Evolutionary conservation across 1,140 invertebrate genomes (phyloP).

Genomic region (Macrosteles quadrilineatus): DNA sequence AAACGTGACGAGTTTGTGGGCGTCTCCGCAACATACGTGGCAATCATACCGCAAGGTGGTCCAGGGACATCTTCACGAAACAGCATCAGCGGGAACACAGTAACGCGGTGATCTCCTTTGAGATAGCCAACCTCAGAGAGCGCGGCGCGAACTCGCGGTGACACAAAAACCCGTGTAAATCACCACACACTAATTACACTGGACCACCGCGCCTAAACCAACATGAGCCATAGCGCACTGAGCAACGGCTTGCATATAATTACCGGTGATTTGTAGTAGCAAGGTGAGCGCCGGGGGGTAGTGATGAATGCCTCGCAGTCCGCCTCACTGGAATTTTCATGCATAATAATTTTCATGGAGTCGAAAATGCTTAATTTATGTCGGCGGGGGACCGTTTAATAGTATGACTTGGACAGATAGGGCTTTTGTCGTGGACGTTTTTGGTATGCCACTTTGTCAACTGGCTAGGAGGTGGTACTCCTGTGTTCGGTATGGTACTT

Average conservation of each 20-base stretch:
- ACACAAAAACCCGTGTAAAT: too few relatives aligned
- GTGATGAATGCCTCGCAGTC: background rate
- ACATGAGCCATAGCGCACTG: too few relatives aligned
- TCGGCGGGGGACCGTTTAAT: slow-evolving; percentile 15
- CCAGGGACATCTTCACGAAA: too few relatives aligned
- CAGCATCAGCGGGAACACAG: too few relatives aligned
- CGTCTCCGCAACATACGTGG: too few relatives aligned
- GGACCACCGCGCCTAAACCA: too few relatives aligned
- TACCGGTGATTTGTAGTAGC: slow-evolving; percentile 20
- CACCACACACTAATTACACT: too few relatives aligned
- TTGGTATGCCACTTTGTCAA: background rate
- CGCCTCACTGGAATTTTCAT: slow-evolving; percentile 16
- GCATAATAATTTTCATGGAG: slow-evolving; percentile 23
- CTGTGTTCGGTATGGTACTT: too few relatives aligned
- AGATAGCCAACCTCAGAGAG: too few relatives aligned
- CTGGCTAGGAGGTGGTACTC: background rate
- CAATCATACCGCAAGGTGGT: too few relatives aligned
- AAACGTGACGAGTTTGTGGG: background rate
- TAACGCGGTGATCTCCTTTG: too few relatives aligned
- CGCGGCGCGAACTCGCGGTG: too few relatives aligned
- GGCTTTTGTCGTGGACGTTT: background rate
- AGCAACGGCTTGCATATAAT: slow-evolving; percentile 13
- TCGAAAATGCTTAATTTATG: slow-evolving; percentile 26
- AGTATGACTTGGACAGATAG: slow-evolving; percentile 19
- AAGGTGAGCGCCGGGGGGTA: background rate